Base-by-base conservation (phyloP, 2,888 invertebrate species). In the Diaphora mendica region DNA sequence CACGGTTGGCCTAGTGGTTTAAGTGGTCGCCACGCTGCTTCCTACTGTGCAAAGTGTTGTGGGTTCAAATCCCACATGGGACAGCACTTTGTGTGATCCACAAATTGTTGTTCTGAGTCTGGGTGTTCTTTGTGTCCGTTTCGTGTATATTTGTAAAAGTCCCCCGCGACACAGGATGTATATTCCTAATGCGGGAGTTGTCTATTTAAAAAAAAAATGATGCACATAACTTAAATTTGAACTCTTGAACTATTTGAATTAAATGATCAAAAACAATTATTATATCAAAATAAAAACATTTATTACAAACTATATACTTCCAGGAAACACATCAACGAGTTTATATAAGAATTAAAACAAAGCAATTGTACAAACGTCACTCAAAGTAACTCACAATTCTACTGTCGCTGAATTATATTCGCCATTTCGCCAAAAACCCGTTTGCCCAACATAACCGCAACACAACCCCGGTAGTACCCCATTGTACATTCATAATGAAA, bases 401-500 rank as follows among this genome's bases (percentile, higher is more conserved):
- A 17, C 26, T 26, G 26, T 30, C 15, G 1, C 62, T 30, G 13
- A 62, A 62, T 39, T 55, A 23, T 5, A n/a, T 33, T 65, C 71
- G 76, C 44, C 15, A 67, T 72, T 73, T 76, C 20, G 11, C n/a
- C 0, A 39, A 77, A 70, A 0, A 20, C 4, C 74, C 11, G 33
- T 74, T 70, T 73, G 5, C 23, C 8, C 8, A 59, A 35, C 66
- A 15, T 62, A 55, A 51, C 65, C 42, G 75, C 68, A 68, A 74
- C 82, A 73, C 70, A 76, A 75, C 76, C 30, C 74, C 72, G 59
- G 81, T 74, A 80, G 83, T 80, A 77, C 62, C 65, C 65, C 72
- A 82, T 86, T 82, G 82, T 85, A 80, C 82, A 82, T 85, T 84
- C 42, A 83, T 86, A 87, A 84, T 79, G 79, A 82, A 85, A 87